These are phyloP conservation scores for Heteractis magnifica DNA, from an alignment of 92 coral and sea anemone species.

Conservation along the genomic window DNA sequence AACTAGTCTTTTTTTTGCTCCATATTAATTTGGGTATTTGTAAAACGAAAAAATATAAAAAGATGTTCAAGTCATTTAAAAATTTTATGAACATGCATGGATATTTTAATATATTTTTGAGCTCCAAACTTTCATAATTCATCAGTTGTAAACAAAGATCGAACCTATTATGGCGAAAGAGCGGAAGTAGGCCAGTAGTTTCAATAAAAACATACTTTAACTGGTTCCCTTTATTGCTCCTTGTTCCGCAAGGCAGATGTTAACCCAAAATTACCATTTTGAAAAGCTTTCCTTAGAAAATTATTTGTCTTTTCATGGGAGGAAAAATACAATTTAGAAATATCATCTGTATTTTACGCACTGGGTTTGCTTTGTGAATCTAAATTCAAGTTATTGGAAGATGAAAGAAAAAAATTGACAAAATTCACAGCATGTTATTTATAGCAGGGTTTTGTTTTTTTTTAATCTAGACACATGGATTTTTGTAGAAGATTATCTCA, in stretches of 20 bases:
- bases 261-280: slow-evolving; percentile 2
- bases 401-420: not conserved
- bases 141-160: not conserved
- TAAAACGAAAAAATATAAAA: too few species aligned
- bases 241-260: not conserved
- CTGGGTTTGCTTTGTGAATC: too few species aligned
- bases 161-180: not conserved
- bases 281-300: not conserved
- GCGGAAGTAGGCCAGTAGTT: not conserved
- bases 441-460: not conserved
- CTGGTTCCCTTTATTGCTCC: not conserved
- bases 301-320: not conserved
- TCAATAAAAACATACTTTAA: not conserved
- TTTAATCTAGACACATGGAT: not conserved
- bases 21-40: not conserved
- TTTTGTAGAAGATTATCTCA: not conserved
- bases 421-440: not conserved
- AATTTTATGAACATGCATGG: not conserved
- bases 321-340: not conserved
- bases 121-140: not conserved
- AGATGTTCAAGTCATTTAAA: not conserved
- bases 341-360: too few species aligned
- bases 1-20: too few species aligned
- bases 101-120: not conserved
- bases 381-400: too few species aligned